phyloP scores from a whole-genome alignment of 2,113 vertebrate genomes.

The Jaculus jaculus region DNA sequence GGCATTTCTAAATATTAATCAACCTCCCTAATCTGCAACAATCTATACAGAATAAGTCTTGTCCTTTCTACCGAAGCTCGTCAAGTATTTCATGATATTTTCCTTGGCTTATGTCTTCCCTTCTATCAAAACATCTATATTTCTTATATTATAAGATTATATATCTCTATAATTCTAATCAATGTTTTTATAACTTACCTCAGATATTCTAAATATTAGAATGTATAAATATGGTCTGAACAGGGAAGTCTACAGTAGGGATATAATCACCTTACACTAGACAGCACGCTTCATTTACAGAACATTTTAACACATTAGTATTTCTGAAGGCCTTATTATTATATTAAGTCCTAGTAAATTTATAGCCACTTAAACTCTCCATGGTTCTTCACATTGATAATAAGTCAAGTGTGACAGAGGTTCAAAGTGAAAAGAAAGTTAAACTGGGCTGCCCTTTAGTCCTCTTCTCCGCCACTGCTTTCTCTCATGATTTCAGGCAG shows the following conservation, averaged over 20 bases:
- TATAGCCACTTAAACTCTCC: background rate
- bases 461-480: background rate
- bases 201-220: background rate
- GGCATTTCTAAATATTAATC: slow-evolving; percentile 38
- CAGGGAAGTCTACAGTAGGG: background rate
- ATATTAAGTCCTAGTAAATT: slow-evolving; percentile 33
- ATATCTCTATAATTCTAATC: background rate
- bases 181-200: background rate
- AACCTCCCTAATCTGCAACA: background rate
- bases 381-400: background rate
- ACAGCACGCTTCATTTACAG: background rate
- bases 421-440: background rate
- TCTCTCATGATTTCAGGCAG: background rate
- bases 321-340: background rate
- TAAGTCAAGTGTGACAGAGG: background rate
- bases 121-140: no score
- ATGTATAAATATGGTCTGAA: background rate
- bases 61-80: background rate
- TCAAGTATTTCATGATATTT: background rate
- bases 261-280: background rate
- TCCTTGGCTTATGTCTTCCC: background rate
- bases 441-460: background rate
- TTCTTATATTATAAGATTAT: background rate
- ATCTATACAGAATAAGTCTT: background rate
- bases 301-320: background rate